A percentile compares a stretch with the other conserved stretches of the same genome.
Evolutionary conservation across 2,113 vertebrate genomes (phyloP).

Genomic region (Atrichornis clamosus): DNA sequence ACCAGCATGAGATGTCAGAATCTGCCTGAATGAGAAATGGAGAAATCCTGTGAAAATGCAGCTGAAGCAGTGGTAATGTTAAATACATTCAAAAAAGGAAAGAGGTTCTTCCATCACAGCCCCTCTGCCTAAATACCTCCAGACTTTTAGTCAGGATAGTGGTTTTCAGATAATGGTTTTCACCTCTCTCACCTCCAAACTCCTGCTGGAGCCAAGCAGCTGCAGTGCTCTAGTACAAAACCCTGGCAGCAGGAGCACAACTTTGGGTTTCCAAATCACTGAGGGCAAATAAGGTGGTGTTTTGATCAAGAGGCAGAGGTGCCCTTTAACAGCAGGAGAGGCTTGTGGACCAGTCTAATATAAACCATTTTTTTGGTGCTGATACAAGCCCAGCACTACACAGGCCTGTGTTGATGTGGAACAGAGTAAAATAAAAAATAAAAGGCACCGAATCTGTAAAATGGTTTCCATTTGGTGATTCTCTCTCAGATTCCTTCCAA

Average conservation of each 20-base stretch:
- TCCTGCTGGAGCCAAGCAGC: not conserved
- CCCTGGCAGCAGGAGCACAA: not conserved
- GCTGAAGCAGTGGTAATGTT: not conserved
- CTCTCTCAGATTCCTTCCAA: not conserved
- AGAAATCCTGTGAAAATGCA: not conserved
- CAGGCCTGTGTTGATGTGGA: not conserved
- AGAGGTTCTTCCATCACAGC: not conserved
- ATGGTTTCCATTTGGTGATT: not conserved
- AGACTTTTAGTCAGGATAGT: not conserved
- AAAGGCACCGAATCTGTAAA: not conserved
- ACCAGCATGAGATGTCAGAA: not conserved
- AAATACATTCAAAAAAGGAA: not conserved
- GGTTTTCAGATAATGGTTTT: not conserved
- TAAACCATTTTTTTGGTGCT: not conserved
- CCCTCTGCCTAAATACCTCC: not conserved
- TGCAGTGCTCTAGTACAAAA: not conserved
- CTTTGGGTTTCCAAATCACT: not conserved
- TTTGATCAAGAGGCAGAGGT: not conserved
- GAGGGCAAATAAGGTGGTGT: not conserved
- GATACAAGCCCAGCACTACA: not conserved
- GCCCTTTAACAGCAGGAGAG: not conserved
- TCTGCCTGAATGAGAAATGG: not conserved
- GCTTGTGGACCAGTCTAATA: not conserved
- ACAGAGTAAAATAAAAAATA: not conserved
- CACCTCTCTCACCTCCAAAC: not conserved